Percentiles rank a stretch among this genome's conserved stretches.
Evolutionary conservation across 1,140 invertebrate genomes (phyloP).

Genomic region (Zaprionus ghesquierei): DNA sequence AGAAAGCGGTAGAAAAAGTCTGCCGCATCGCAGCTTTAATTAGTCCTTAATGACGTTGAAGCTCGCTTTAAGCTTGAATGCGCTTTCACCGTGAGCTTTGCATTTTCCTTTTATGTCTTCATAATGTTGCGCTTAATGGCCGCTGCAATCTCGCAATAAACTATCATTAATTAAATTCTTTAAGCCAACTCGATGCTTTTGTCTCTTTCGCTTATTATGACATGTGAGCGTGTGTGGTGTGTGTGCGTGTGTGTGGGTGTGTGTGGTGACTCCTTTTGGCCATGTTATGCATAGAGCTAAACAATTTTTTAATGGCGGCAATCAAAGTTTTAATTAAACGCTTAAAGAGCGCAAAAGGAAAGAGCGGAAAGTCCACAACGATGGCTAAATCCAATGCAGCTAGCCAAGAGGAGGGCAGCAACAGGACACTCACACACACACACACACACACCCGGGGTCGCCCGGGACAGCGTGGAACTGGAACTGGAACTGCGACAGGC

Average conservation of each 20-base stretch:
- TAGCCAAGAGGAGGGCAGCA: neutral
- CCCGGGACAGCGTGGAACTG: neutral
- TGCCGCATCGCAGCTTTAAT: neutral
- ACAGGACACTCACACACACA: neutral
- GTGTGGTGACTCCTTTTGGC: neutral
- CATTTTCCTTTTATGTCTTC: neutral
- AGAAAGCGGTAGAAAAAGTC: neutral
- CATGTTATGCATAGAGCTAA: constrained; percentile 23
- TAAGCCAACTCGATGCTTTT: neutral
- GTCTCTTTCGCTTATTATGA: neutral
- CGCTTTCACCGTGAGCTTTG: constrained; percentile 5
- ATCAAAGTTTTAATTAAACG: constrained; percentile 78
- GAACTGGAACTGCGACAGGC: constrained; percentile 38
- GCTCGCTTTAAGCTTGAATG: neutral
- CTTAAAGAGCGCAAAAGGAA: constrained; percentile 55
- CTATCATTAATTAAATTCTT: constrained; percentile 22
- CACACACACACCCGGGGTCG: neutral
- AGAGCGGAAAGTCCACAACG: constrained; percentile 40
- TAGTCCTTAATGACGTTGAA: neutral
- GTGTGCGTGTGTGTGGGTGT: neutral
- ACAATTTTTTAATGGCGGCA: constrained; percentile 58
- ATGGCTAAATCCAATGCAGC: constrained; percentile 51
- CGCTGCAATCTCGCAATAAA: constrained; percentile 12
- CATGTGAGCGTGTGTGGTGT: neutral
- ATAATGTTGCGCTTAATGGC: constrained; percentile 3